Percentiles rank a stretch among this genome's conserved stretches.
phyloP scores from a whole-genome alignment of 2,888 invertebrate genomes.

The Drosophila nr. fundita region DNA sequence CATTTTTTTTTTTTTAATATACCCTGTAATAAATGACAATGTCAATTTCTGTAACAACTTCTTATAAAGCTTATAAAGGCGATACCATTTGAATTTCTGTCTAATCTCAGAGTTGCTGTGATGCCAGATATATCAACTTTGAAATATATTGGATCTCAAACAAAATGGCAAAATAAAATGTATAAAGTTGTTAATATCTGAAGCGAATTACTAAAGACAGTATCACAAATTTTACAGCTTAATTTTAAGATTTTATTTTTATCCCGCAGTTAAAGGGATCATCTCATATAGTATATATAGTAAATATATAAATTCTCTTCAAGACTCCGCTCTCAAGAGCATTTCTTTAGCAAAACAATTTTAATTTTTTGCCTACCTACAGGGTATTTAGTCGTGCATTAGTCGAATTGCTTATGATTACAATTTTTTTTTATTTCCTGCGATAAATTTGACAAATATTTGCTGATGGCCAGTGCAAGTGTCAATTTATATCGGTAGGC shows the following conservation, averaged over 20 bases:
- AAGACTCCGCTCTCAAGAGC: background rate
- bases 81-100: background rate
- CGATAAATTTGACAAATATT: constrained; percentile 60
- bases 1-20: constrained; percentile 16
- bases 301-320: background rate
- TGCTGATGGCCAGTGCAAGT: constrained; percentile 52
- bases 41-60: background rate
- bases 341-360: background rate
- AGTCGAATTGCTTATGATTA: background rate
- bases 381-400: constrained; percentile 21
- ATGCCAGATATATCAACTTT: background rate
- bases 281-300: no score
- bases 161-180: no score
- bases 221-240: no score
- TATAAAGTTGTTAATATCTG: no score
- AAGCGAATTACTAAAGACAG: no score
- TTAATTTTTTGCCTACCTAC: background rate
- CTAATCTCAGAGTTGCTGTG: background rate
- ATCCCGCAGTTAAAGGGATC: no score
- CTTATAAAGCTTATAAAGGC: no score
- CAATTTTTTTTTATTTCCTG: constrained; percentile 18
- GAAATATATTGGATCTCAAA: background rate
- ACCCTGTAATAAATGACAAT: background rate
- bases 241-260: no score
- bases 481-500: constrained; percentile 51